Percentiles rank a stretch among this genome's conserved stretches.
phyloP scores from a whole-genome alignment of 2,113 vertebrate genomes.

The Hystrix cristata region DNA sequence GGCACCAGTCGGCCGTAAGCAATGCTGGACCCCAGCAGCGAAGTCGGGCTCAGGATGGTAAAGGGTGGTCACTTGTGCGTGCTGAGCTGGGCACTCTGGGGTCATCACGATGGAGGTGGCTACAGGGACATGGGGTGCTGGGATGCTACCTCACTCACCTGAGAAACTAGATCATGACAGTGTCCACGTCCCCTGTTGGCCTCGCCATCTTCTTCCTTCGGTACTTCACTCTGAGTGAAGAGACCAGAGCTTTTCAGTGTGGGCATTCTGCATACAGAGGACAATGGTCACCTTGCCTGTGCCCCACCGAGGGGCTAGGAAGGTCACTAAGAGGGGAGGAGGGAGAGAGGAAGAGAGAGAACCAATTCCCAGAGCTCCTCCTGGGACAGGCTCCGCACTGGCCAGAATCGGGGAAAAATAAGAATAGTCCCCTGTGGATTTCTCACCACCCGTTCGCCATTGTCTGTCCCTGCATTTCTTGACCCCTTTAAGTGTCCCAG shows the following conservation, averaged over 20 bases:
- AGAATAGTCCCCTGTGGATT: not conserved
- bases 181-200: accelerated
- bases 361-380: not conserved
- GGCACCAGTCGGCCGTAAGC: too few relatives aligned
- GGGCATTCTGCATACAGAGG: accelerated
- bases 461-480: too few relatives aligned
- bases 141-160: not conserved
- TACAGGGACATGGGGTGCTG: not conserved
- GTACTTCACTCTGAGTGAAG: not conserved
- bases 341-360: not conserved
- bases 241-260: not conserved
- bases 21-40: not conserved
- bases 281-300: not conserved
- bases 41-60: not conserved
- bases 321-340: not conserved
- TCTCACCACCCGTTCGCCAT: not conserved
- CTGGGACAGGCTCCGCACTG: accelerated
- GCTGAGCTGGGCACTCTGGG: not conserved
- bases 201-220: accelerated
- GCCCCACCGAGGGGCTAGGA: not conserved
- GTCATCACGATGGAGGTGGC: not conserved
- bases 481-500: too few relatives aligned
- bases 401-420: too few relatives aligned
- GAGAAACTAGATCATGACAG: not conserved
- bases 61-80: accelerated